A percentile compares a stretch with the other conserved stretches of the same genome.
Conservation (phyloP, 1,140 invertebrate species). For the Drosophila nikananu region DNA sequence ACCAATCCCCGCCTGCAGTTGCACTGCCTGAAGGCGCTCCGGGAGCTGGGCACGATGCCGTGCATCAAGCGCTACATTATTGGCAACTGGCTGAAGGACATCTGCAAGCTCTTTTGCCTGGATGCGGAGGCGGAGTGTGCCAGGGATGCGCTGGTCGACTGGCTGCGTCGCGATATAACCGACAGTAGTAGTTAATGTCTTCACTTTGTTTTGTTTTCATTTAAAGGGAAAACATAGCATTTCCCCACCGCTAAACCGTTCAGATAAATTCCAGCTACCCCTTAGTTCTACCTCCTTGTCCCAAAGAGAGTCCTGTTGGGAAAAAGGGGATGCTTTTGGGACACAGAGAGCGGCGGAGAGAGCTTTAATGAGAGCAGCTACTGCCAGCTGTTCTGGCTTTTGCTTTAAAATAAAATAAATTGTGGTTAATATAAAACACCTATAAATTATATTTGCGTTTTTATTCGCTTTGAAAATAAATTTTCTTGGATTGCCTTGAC, state of each 20-base stretch:
- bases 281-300: constrained; percentile 1
- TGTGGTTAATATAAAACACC: constrained; percentile 17
- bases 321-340: constrained; percentile 2
- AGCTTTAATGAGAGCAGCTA: constrained; percentile 4
- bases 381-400: constrained; percentile 29
- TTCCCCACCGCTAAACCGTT: constrained; percentile 2
- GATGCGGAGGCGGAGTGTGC: constrained; percentile 64
- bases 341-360: not conserved
- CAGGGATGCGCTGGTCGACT: constrained; percentile 60
- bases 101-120: constrained; percentile 49
- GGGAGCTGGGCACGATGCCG: constrained; percentile 68
- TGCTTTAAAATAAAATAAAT: constrained; percentile 19
- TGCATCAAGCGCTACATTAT: constrained; percentile 70
- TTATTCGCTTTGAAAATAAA: not conserved
- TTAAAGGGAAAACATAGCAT: constrained; percentile 27
- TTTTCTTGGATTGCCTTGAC: not conserved
- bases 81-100: constrained; percentile 57
- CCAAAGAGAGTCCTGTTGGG: constrained; percentile 15
- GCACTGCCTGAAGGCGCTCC: constrained; percentile 56
- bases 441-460: not conserved
- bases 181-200: constrained; percentile 51
- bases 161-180: constrained; percentile 72
- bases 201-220: not conserved
- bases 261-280: constrained; percentile 41
- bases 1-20: constrained; percentile 62